Evolutionary conservation across 2,888 invertebrate species (phyloP), one percentile per base, ranked within the genome.

Genomic region (Chymomyza amoena): DNA sequence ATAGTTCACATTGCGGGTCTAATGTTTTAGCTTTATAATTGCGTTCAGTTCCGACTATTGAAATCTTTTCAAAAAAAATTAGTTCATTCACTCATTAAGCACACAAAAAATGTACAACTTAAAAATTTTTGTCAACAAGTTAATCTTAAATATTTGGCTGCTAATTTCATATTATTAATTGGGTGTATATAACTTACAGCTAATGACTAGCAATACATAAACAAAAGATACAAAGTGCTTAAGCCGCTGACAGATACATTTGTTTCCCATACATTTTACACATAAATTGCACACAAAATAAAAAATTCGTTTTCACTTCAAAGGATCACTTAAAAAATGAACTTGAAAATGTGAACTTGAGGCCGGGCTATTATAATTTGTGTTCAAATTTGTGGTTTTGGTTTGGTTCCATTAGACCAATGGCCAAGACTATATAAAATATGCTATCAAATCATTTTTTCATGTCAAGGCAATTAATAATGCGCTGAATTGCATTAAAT

Each of bases 391-490:
- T 32, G 4, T 32, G 32, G 6, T 32, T 32, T 32, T 28, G 28
- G 5, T 6, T 9, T 6, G 32, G 7, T 45, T 13, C 4, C 39
- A 45, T 45, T 45, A 45, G 39, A 45, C 6, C 39, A 45, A 45
- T 45, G 39, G 10, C 39, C 39, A 13, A 13, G 39, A 45, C 39
- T 45, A 45, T 45, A 13, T 45, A 45, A 45, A 18, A 7, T 9
- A 54, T 18, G 54, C 54, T 20, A 54, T 54, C 18, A 54, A 54
- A 54, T 54, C 16, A 45, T 45, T 54, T 54, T 54, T 54, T 54
- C 54, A 54, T 54, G 54, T 54, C 54, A 54, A 54, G 54, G 54
- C n/a, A 54, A 54, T 54, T 54, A 54, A 54, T 18, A 54, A 54
- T 54, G 54, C 54, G 54, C 54, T 45, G 39, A 4, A 45, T 45